Evolutionary conservation across 2,888 invertebrate species (phyloP), one percentile per base, ranked within the genome.

Genomic region (Drosophila fulvimacula): DNA sequence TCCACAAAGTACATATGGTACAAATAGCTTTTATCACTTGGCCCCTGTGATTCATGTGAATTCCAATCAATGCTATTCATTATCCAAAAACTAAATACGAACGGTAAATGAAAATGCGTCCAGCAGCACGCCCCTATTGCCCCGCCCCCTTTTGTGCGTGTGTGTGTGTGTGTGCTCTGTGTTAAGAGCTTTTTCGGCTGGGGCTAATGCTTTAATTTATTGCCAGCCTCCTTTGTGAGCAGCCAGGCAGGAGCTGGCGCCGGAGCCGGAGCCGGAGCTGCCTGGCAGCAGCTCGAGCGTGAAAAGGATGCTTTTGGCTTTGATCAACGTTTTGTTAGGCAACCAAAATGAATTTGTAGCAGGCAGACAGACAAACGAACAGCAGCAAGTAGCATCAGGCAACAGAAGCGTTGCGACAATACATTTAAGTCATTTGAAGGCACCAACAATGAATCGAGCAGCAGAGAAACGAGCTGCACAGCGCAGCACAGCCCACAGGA

Each of bases 301-400:
- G 85, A 89, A 83, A 87, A 83, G 88, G 89, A 84, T 83, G 88
- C 85, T 89, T 86, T 89, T 78, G 84, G 82, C 89, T 83, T 83
- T 83, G 82, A 83, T 83, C 82, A 89, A 86, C 87, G 82, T 83
- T 83, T 87, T 83, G 89, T 83, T 89, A 84, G 88, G 74, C 89
- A 87, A 75, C 89, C 88, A 87, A 87, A 87, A 81, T 81, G 89
- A 83, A 84, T 82, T 88, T 86, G 87, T 74, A 69, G 67, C 84
- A 73, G 53, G 59, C 81, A 73, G 59, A 39, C 58, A 46, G 48
- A 44, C 56, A 56, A 41, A 59, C 61, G 42, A 58, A 48, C 56
- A 56, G 39, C n/a, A 46, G 46, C 42, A 44, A 44, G 42, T 7
- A 21, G 41, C 13, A 44, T 13, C 49, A 32, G 39, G 30, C 52